Evolutionary conservation across 2,113 vertebrate species (phyloP), one percentile per base, ranked within the genome.

Genomic region (Haliaeetus leucogaster): DNA sequence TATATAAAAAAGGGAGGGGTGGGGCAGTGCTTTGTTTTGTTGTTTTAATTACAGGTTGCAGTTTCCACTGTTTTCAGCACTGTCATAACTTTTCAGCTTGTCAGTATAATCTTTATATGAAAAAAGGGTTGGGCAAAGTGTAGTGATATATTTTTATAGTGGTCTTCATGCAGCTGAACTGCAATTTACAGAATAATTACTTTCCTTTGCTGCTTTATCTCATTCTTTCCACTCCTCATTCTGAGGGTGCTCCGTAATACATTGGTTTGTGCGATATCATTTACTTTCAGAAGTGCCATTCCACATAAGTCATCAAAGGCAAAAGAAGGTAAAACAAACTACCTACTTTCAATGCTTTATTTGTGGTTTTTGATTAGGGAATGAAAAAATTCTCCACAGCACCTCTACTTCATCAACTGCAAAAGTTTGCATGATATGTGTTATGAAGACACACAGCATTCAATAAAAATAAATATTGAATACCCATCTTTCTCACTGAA

Each of bases 131-230:
- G 50, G 71, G 43, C 23, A 96, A 95, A 91, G 45, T 50, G 50
- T 53, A 83, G 27, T 61, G 56, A 91, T 96, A 25, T 32, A 93
- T 95, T 96, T 94, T 97, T 93, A 85, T 90, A 79, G 85, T 47
- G 63, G 70, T 89, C 27, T 95, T 83, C 80, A 95, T 91, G 81
- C 92, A 95, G 86, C 90, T 97, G 95, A 98, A 96, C 90, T 93
- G 66, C 59, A 96, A 61, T 91, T 96, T 97, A 84, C 93, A 83
- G 95, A 97, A 95, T 80, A 97, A 96, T 96, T 92, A 48, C 72
- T 72, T 96, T 89, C 21, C 82, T 82, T 58, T 77, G 32, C 34
- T 62, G 34, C 79, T 96, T 97, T 82, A 93, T 88, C 83, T 97
- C 85, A 82, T 82, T 78, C 29, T 77, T 82, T 63, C 42, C 32